These are phyloP conservation scores for Trypoxylon attenuatum DNA, from an alignment of 2,888 invertebrate species.

Conservation along the genomic window DNA sequence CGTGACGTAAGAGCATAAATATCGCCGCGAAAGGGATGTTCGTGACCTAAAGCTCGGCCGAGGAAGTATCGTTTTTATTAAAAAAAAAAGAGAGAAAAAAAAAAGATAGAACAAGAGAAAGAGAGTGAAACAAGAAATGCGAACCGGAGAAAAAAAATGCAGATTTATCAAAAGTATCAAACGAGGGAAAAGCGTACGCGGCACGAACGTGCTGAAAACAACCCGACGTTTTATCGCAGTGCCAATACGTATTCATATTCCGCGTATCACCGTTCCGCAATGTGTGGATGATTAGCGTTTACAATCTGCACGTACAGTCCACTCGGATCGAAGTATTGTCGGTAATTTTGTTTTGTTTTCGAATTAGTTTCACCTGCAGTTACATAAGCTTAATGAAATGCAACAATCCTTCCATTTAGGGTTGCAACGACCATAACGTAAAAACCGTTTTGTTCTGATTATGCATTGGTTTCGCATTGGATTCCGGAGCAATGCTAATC, in stretches of 20 bases:
- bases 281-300: constrained; percentile 24
- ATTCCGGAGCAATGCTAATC: constrained; percentile 16
- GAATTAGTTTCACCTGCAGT: too few species aligned
- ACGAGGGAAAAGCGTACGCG: constrained; percentile 16
- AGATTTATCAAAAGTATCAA: constrained; percentile 50
- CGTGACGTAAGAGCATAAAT: constrained; percentile 57
- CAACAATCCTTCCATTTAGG: too few species aligned
- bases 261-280: constrained; percentile 38
- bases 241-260: constrained; percentile 31
- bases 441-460: constrained; percentile 1
- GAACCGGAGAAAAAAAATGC: constrained; percentile 14
- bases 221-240: constrained; percentile 47
- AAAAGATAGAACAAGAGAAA: not conserved
- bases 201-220: constrained; percentile 35
- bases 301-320: too few species aligned
- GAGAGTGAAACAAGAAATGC: not conserved
- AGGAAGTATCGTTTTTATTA: constrained; percentile 47
- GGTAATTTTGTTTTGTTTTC: too few species aligned
- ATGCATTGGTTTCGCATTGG: not conserved
- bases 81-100: constrained; percentile 34
- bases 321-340: too few species aligned
- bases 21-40: constrained; percentile 49
- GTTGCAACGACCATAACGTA: too few species aligned
- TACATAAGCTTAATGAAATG: too few species aligned
- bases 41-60: constrained; percentile 42